Evolutionary conservation across 2,888 invertebrate genomes (phyloP).

Genomic region (Rhyacophila evoluta): DNA sequence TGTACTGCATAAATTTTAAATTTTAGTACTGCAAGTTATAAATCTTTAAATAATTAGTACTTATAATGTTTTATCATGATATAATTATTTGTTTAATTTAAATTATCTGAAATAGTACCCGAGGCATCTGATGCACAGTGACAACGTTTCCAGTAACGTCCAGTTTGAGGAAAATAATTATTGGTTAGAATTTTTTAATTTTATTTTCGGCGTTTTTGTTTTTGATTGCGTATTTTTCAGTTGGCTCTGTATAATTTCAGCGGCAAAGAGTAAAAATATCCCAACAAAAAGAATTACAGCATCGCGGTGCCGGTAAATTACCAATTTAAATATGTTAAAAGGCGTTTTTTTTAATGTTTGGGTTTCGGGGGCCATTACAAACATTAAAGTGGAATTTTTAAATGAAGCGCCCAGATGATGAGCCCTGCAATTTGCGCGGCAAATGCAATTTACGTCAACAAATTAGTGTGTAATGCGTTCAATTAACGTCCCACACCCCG

Average conservation of each 20-base stretch:
- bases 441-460: conserved; percentile 28
- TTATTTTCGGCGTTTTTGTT: too few relatives aligned
- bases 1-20: too few relatives aligned
- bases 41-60: too few relatives aligned
- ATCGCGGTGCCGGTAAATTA: not conserved
- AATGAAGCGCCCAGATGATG: conserved; percentile 10
- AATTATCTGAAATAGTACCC: too few relatives aligned
- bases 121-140: too few relatives aligned
- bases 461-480: conserved; percentile 27
- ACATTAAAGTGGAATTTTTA: not conserved
- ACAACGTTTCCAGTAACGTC: too few relatives aligned
- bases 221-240: too few relatives aligned
- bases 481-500: conserved; percentile 27
- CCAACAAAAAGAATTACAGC: not conserved
- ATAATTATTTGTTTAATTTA: too few relatives aligned
- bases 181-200: too few relatives aligned
- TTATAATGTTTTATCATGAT: too few relatives aligned
- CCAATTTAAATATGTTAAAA: conserved; percentile 22
- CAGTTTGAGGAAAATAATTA: too few relatives aligned
- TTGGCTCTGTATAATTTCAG: not conserved
- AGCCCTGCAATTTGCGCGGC: conserved; percentile 27
- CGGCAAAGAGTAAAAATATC: not conserved
- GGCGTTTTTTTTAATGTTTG: not conserved
- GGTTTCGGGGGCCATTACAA: not conserved
- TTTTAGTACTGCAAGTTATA: too few relatives aligned